Base-by-base conservation (phyloP, 2,888 invertebrate species). In the Drosophila lutescens region DNA sequence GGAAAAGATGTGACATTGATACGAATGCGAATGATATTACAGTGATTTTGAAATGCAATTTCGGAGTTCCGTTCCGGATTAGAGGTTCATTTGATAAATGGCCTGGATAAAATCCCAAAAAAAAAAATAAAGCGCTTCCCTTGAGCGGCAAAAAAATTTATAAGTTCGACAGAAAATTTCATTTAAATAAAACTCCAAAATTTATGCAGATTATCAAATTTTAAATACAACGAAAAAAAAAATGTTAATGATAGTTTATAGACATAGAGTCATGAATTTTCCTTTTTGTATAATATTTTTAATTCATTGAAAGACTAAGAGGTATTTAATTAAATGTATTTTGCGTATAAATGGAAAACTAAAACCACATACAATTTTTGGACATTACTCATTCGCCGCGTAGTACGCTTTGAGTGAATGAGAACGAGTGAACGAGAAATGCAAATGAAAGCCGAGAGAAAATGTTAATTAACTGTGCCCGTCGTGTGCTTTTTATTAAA, bases 401-500 rank as follows among this genome's bases (percentile, higher is more conserved):
- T 72, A 12, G 58, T 23, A 40, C 65, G 46, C 57, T 41, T 51
- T 54, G 47, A 36, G 41, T 55, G 47, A 20, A 46, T 43, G 43
- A 56, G 17, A 51, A 41, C 53, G 20, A 34, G 34, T 1, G 17
- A 51, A 41, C 53, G 15, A 10, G 30, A 58, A 63, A 74, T 74
- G 51, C 49, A 63, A 47, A 74, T 61, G 61, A 66, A 49, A 76
- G 34, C 41, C 41, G 6, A 58, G 32, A 23, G 23, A 44, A 61
- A 71, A 78, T 80, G 76, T 79, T 79, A 79, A 79, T 79, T 79
- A 79, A 79, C 76, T 66, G 73, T 66, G 41, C 76, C 72, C 54
- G 53, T 77, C 68, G 51, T 68, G 69, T 69, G 68, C 53, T 59
- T 68, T 78, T 78, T 80, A 80, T 80, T 80, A 78, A 80, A 80